Evolutionary conservation across 2,888 invertebrate genomes (phyloP).

Genomic region (Thymelicus lineola): DNA sequence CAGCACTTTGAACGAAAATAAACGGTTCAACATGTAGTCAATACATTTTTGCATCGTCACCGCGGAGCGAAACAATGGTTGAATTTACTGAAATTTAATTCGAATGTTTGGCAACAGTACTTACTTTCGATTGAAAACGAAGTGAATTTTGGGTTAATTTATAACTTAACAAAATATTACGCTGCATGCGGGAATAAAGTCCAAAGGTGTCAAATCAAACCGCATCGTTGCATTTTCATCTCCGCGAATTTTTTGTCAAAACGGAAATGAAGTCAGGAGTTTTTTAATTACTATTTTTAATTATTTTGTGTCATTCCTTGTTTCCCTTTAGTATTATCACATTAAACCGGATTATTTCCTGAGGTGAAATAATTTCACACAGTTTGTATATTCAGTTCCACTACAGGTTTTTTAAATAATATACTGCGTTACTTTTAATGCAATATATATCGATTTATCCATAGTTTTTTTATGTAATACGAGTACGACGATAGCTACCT

Average conservation of each 20-base stretch:
- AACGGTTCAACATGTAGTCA: not conserved
- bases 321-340: conserved; percentile 10
- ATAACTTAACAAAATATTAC: too few relatives aligned
- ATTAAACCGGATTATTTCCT: conserved; percentile 8
- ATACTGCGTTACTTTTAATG: too few relatives aligned
- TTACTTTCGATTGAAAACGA: not conserved
- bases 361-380: not conserved
- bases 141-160: not conserved
- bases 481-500: too few relatives aligned
- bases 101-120: not conserved
- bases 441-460: too few relatives aligned
- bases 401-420: too few relatives aligned
- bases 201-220: too few relatives aligned
- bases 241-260: conserved; percentile 45
- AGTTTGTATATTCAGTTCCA: too few relatives aligned
- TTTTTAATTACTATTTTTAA: conserved; percentile 44
- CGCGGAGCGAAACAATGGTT: not conserved
- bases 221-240: conserved; percentile 26
- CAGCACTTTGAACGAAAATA: not conserved
- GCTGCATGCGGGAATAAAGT: too few relatives aligned
- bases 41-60: conserved; percentile 7
- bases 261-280: conserved; percentile 41
- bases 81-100: not conserved
- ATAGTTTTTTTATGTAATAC: too few relatives aligned
- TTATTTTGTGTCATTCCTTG: conserved; percentile 18